Percentiles rank a stretch among this genome's conserved stretches.
phyloP scores from a whole-genome alignment of 2,113 vertebrate species.

The Arenaria interpres region DNA sequence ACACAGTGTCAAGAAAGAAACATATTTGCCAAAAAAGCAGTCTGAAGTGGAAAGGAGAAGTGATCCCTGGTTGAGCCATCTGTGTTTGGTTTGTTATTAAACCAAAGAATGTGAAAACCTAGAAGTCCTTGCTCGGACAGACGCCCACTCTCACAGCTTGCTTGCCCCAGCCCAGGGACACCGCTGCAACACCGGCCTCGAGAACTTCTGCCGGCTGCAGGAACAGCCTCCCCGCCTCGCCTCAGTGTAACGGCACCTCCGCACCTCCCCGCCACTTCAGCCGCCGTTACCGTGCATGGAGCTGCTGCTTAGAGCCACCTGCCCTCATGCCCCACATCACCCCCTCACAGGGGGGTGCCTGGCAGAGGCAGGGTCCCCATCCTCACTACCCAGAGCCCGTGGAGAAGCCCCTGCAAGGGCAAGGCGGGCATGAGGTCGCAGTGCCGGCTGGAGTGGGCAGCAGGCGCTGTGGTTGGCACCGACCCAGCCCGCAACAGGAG shows the following conservation, averaged over 20 bases:
- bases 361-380: background rate
- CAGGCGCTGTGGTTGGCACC: background rate
- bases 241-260: fast-evolving
- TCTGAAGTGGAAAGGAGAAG: background rate
- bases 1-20: background rate
- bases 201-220: background rate
- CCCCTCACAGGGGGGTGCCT: fast-evolving
- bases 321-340: fast-evolving
- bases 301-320: background rate
- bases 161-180: background rate
- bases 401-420: background rate
- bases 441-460: background rate
- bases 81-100: slow-evolving; percentile 6
- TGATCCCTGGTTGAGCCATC: background rate
- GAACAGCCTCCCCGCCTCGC: background rate
- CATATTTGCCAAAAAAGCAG: background rate
- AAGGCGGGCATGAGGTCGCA: background rate
- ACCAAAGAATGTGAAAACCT: slow-evolving; percentile 33
- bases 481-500: background rate
- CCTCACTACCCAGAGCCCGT: background rate
- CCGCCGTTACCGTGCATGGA: fast-evolving
- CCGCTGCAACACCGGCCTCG: fast-evolving
- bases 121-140: background rate
- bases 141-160: background rate
- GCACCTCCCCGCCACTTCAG: fast-evolving